Evolutionary conservation across 2,888 invertebrate genomes (phyloP).

Genomic region (Linyphia triangularis): DNA sequence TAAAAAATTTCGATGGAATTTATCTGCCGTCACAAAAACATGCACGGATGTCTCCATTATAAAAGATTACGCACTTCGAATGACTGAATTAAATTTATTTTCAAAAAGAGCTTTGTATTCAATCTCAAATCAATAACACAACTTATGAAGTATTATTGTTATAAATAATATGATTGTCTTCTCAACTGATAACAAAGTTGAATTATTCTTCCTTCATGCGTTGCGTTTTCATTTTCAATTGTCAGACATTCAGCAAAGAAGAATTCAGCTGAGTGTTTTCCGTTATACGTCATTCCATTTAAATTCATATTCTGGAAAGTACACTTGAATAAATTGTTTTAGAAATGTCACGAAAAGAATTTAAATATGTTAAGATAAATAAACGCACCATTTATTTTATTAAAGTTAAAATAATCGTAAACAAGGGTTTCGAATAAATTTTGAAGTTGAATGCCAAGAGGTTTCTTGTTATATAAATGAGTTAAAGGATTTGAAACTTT

Average conservation of each 20-base stretch:
- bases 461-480: no score
- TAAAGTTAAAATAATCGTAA: no score
- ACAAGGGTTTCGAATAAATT: no score
- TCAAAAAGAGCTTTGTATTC: slow-evolving; percentile 30
- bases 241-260: background rate
- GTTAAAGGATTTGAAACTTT: no score
- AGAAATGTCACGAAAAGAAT: background rate
- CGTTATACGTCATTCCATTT: background rate
- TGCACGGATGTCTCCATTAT: slow-evolving; percentile 23
- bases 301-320: slow-evolving; percentile 6
- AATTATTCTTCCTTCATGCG: slow-evolving; percentile 23
- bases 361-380: background rate
- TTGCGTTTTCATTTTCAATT: slow-evolving; percentile 10
- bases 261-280: no score
- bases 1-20: background rate
- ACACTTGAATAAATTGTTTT: slow-evolving; percentile 21
- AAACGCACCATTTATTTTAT: no score
- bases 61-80: slow-evolving; percentile 20
- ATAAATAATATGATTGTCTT: slow-evolving; percentile 25
- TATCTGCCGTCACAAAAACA: slow-evolving; percentile 22
- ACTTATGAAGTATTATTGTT: slow-evolving; percentile 4
- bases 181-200: slow-evolving; percentile 21
- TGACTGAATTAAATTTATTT: slow-evolving; percentile 9
- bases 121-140: slow-evolving; percentile 8
- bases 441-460: no score